Evolutionary conservation across 2,888 invertebrate species (phyloP).

Genomic region (Oithona nana): DNA sequence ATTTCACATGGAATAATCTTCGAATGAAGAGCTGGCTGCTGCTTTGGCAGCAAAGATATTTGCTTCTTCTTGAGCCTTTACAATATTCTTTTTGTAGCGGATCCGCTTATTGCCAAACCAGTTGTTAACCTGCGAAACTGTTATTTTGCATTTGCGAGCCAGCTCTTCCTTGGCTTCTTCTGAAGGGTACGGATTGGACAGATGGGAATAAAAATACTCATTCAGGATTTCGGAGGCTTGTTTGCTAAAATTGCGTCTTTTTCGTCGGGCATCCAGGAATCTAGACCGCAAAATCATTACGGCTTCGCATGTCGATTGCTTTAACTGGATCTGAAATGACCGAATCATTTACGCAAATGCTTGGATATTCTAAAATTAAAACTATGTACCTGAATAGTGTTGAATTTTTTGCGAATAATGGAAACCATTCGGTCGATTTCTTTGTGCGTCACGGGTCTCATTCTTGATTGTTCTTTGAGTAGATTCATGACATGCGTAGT

Average conservation of each 20-base stretch:
- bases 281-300: conserved; percentile 40
- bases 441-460: conserved; percentile 88
- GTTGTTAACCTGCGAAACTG: conserved; percentile 60
- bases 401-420: conserved; percentile 95
- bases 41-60: conserved; percentile 37
- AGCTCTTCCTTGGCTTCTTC: conserved; percentile 99
- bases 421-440: conserved; percentile 99
- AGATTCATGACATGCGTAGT: conserved; percentile 99
- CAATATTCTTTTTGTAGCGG: conserved; percentile 41
- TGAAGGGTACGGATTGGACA: conserved; percentile 98
- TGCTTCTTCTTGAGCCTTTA: conserved; percentile 40
- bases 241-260: conserved; percentile 44
- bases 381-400: conserved; percentile 60
- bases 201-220: conserved; percentile 98
- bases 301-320: conserved; percentile 41
- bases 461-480: conserved; percentile 84
- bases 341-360: not conserved
- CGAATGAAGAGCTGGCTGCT: not conserved
- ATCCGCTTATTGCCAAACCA: conserved; percentile 43
- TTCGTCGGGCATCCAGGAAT: conserved; percentile 33
- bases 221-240: conserved; percentile 98
- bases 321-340: conserved; percentile 30
- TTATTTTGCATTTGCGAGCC: conserved; percentile 96
- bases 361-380: not conserved
- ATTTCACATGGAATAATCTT: too few relatives aligned